Evolutionary conservation across 1,140 invertebrate species (phyloP).

Genomic region (Brachionus calyciflorus): DNA sequence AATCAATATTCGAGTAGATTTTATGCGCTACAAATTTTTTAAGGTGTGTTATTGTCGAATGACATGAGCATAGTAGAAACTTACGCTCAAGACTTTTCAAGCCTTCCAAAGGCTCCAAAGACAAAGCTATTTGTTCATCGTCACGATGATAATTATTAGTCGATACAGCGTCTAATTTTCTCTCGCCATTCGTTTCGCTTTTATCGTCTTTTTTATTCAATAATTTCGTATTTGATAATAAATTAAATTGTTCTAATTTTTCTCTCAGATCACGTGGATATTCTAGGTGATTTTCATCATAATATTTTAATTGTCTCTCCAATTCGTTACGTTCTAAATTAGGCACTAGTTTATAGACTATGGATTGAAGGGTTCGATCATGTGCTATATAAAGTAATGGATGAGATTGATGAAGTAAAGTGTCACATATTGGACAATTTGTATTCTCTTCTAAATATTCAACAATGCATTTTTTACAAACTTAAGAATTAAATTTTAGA

Average conservation of each 20-base stretch:
- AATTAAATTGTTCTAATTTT: not conserved
- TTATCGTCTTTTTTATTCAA: not conserved
- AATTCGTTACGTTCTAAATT: constrained; percentile 49
- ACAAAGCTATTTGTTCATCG: constrained; percentile 21
- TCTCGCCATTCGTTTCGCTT: not conserved
- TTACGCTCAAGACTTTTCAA: constrained; percentile 5
- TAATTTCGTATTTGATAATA: not conserved
- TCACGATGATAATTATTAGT: constrained; percentile 13
- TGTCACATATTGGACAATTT: constrained; percentile 60
- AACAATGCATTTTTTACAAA: constrained; percentile 63
- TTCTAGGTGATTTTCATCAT: not conserved
- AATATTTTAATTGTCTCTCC: constrained; percentile 36
- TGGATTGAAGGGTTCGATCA: constrained; percentile 96
- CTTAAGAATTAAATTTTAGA: constrained; percentile 50
- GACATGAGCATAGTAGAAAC: constrained; percentile 36
- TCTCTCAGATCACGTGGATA: constrained; percentile 27
- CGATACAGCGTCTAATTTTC: not conserved
- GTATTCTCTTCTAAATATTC: constrained; percentile 57
- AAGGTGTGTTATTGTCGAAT: constrained; percentile 44
- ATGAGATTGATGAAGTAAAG: constrained; percentile 63
- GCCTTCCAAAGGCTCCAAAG: constrained; percentile 16
- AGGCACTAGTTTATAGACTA: constrained; percentile 81
- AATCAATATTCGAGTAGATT: constrained; percentile 7
- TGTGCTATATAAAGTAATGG: constrained; percentile 70
- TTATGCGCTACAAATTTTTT: constrained; percentile 45